A percentile compares a stretch with the other conserved stretches of the same genome.
phyloP scores from a whole-genome alignment of 2,888 invertebrate species.

The Sminthurinus aureus region DNA sequence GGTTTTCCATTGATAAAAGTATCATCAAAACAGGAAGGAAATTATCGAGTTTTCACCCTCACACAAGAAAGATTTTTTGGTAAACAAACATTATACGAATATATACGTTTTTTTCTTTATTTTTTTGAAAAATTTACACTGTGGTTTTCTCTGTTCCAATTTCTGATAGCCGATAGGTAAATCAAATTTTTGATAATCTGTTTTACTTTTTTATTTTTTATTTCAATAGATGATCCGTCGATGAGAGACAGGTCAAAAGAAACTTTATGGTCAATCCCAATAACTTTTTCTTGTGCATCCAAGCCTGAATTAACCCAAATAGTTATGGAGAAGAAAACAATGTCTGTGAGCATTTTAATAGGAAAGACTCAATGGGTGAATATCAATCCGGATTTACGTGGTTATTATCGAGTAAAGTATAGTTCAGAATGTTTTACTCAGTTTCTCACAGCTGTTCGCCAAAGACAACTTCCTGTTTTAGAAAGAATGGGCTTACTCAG shows the following conservation, averaged over 20 bases:
- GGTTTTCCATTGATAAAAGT: constrained; percentile 84
- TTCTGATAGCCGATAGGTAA: too few species aligned
- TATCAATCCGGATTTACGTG: constrained; percentile 85
- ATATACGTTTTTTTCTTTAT: background rate
- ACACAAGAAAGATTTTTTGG: constrained; percentile 87
- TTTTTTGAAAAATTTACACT: background rate
- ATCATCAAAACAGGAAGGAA: constrained; percentile 69
- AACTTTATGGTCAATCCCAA: too few species aligned
- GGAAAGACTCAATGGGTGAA: constrained; percentile 84
- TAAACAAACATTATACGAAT: too few species aligned
- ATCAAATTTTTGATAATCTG: too few species aligned
- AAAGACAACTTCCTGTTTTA: constrained; percentile 78
- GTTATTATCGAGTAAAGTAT: constrained; percentile 90
- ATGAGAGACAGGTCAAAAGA: too few species aligned
- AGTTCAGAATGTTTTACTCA: constrained; percentile 76
- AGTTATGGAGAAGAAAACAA: constrained; percentile 72
- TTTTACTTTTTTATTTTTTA: too few species aligned
- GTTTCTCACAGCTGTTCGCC: constrained; percentile 80
- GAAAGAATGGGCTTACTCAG: constrained; percentile 90
- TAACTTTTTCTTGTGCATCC: constrained; percentile 70
- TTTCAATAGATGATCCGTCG: too few species aligned
- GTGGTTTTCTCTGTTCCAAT: background rate
- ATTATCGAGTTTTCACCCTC: constrained; percentile 74
- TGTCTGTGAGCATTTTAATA: constrained; percentile 77
- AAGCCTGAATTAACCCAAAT: constrained; percentile 67